Percentiles rank a stretch among this genome's conserved stretches.
Evolutionary conservation across 2,797 vertebrate species (phyloP).

Genomic region (Neopelma chrysocephalum): DNA sequence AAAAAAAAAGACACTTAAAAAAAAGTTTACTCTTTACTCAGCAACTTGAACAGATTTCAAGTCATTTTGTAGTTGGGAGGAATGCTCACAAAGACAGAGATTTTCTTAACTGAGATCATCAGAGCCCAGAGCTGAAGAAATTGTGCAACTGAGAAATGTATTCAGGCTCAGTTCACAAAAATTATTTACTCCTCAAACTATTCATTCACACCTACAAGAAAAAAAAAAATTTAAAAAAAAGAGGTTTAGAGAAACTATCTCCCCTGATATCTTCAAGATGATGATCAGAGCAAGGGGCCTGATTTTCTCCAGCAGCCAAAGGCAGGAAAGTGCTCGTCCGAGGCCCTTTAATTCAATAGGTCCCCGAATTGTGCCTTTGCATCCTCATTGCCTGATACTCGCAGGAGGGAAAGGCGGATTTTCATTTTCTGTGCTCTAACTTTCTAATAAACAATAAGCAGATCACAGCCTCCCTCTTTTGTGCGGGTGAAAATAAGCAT

Average conservation of each 20-base stretch:
- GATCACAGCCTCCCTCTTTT: conserved; percentile 73
- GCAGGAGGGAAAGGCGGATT: conserved; percentile 40
- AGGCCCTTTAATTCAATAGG: conserved; percentile 52
- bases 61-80: conserved; percentile 54
- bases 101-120: conserved; percentile 50
- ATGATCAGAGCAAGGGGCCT: not conserved
- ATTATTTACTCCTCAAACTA: conserved; percentile 49
- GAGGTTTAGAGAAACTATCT: not conserved
- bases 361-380: conserved; percentile 49
- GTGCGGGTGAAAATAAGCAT: conserved; percentile 73
- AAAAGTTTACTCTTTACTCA: conserved; percentile 35
- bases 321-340: not conserved
- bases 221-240: not conserved
- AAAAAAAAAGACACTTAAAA: not conserved
- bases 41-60: conserved; percentile 46
- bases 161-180: conserved; percentile 11
- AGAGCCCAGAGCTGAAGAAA: conserved; percentile 38
- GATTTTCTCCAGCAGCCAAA: conserved; percentile 6
- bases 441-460: conserved; percentile 71
- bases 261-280: not conserved
- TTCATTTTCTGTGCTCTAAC: conserved; percentile 63
- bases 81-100: conserved; percentile 33
- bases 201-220: conserved; percentile 5
- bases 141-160: conserved; percentile 42
- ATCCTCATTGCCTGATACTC: conserved; percentile 11